phyloP scores from a whole-genome alignment of 2,888 invertebrate species.

The Synergus umbraculus region DNA sequence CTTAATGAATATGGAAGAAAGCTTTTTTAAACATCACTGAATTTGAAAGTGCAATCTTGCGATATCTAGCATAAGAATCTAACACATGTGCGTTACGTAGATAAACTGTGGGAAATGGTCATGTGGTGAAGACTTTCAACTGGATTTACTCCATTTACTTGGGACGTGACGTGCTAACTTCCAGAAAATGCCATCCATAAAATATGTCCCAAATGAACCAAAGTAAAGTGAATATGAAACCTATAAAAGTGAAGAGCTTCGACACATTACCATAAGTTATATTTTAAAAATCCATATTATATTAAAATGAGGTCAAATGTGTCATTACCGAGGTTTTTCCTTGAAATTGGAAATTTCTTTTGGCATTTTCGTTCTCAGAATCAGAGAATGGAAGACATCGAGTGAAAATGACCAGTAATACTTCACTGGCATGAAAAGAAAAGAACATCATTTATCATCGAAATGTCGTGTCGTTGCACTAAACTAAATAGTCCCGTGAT shows the following conservation, averaged over 20 bases:
- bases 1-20: neutral
- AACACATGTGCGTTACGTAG: neutral
- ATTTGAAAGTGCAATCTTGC: neutral
- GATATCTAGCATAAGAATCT: neutral
- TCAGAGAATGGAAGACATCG: constrained; percentile 5
- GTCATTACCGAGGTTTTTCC: constrained; percentile 8
- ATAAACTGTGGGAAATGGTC: constrained; percentile 12
- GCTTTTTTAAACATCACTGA: neutral
- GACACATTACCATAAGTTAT: no score
- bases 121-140: neutral
- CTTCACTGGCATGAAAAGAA: constrained; percentile 12
- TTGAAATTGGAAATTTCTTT: constrained; percentile 18
- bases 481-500: constrained; percentile 17
- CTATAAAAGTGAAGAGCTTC: no score
- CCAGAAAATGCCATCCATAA: constrained; percentile 1
- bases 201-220: neutral
- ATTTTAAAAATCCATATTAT: neutral
- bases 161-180: constrained; percentile 1
- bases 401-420: constrained; percentile 21
- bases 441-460: constrained; percentile 5
- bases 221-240: neutral
- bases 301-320: constrained; percentile 12
- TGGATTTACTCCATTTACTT: neutral
- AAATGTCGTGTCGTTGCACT: neutral
- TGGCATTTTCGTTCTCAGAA: neutral